These are phyloP conservation scores for Drosophila lini DNA, from an alignment of 1,140 invertebrate genomes.

Conservation along the genomic window DNA sequence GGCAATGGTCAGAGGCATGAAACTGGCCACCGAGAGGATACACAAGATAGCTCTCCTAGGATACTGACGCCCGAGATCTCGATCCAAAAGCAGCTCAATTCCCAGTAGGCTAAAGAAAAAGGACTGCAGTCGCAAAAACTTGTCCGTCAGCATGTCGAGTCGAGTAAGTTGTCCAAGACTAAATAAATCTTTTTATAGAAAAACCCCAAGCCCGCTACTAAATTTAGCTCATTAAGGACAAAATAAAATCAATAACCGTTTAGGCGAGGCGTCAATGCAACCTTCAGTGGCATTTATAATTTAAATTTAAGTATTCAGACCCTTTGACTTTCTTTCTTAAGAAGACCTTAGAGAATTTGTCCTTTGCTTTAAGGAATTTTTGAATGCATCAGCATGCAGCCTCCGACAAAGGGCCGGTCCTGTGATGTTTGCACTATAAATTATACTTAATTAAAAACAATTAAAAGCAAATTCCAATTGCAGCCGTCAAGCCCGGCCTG, in stretches of 20 bases:
- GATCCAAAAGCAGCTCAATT: conserved; percentile 25
- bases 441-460: conserved; percentile 83
- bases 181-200: conserved; percentile 12
- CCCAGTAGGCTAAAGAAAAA: conserved; percentile 47
- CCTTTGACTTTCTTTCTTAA: background rate
- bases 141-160: conserved; percentile 49
- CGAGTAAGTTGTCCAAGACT: background rate
- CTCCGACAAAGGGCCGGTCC: conserved; percentile 19
- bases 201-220: background rate
- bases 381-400: conserved; percentile 54
- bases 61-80: background rate
- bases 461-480: conserved; percentile 75
- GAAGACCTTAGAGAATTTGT: background rate
- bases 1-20: conserved; percentile 43
- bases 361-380: background rate
- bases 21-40: conserved; percentile 34
- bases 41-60: conserved; percentile 19
- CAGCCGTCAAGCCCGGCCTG: conserved; percentile 38
- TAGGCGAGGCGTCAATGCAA: background rate
- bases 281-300: conserved; percentile 19
- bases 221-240: conserved; percentile 18
- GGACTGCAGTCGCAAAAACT: conserved; percentile 48
- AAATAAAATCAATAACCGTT: conserved; percentile 37
- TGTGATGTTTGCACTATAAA: conserved; percentile 74
- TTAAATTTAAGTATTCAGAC: conserved; percentile 1